Percentiles rank a stretch among this genome's conserved stretches.
These are phyloP conservation scores for Daboia siamensis DNA, from an alignment of 2,113 vertebrate species.

Conservation along the genomic window DNA sequence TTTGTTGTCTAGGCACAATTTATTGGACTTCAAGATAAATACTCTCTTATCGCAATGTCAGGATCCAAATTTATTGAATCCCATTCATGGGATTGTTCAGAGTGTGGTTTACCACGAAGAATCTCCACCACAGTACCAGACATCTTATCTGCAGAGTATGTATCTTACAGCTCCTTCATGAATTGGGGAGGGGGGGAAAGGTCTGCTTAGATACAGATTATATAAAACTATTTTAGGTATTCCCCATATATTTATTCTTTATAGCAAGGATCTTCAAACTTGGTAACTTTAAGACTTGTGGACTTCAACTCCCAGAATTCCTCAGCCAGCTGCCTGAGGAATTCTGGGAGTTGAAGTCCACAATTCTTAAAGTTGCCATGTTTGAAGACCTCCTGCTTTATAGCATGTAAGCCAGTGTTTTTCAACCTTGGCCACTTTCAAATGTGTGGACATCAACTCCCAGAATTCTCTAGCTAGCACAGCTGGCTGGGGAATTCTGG, in stretches of 20 bases:
- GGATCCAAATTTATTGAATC: constrained; percentile 95
- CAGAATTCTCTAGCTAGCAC: neutral
- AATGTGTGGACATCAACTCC: neutral
- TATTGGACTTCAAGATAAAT: constrained; percentile 98
- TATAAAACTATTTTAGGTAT: neutral
- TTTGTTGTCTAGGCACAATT: constrained; percentile 82
- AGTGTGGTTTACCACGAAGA: constrained; percentile 97
- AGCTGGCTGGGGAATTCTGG: neutral
- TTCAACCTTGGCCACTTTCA: neutral
- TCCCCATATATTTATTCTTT: neutral
- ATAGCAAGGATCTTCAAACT: neutral
- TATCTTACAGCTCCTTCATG: neutral
- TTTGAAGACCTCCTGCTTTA: neutral
- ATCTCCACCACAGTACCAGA: constrained; percentile 95
- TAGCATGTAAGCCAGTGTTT: neutral
- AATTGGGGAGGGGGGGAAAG: no score
- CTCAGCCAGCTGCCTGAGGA: neutral
- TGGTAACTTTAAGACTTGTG: neutral
- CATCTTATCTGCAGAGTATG: constrained; percentile 95
- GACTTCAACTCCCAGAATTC: neutral
- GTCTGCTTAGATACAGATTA: neutral
- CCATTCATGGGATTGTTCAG: constrained; percentile 95
- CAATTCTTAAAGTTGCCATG: neutral
- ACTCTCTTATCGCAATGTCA: constrained; percentile 95
- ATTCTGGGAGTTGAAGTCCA: neutral